Base-by-base conservation (phyloP, 1,140 invertebrate species). In the Trichoplusia ni region DNA sequence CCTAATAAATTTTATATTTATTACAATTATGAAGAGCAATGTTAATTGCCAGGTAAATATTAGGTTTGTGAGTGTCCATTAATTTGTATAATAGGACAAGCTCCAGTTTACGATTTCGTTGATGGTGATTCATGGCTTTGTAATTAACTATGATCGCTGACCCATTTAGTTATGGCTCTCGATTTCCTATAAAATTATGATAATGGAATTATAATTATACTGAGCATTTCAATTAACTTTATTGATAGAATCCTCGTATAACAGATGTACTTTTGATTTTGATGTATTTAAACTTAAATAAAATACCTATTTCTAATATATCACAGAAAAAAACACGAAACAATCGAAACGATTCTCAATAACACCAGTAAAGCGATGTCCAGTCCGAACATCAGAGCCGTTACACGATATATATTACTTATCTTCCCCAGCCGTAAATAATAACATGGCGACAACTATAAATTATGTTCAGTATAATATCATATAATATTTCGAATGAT, bases 1-100 rank as follows among this genome's bases (percentile, higher is more conserved):
- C 5, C 33, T 38, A 38, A 42, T 47, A 37, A 61, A 49, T 14
- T 38, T 37, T 35, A 14, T 14, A n/a, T 46, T 47, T 25, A 37
- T 16, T 47, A 42, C 40, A 37, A 59, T 49, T 49, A 37, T 13
- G 14, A 51, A n/a, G 6, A 33, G n/a, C 16, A 14, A 18, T 16
- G 21, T 27, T 7, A 19, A 16, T 9, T 7, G 4, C 4, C 4
- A 31, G 29, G 27, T 38, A 13, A 21, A 37, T 38, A 38, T 25
- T 25, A n/a, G 38, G 6, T 38, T 35, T 6, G n/a, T 27, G 13
- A 51, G 47, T 35, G 31, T 16, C 33, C 19, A 54, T 54, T 38
- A 54, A 54, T 38, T 2, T 54, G 23, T 37, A 38, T 38, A 25
- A 54, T 54, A 4, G 35, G 21, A 27, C 33, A 14, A 16, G 51